A percentile compares a stretch with the other conserved stretches of the same genome.
phyloP scores from a whole-genome alignment of 2,113 vertebrate genomes.

The Anolis carolinensis region DNA sequence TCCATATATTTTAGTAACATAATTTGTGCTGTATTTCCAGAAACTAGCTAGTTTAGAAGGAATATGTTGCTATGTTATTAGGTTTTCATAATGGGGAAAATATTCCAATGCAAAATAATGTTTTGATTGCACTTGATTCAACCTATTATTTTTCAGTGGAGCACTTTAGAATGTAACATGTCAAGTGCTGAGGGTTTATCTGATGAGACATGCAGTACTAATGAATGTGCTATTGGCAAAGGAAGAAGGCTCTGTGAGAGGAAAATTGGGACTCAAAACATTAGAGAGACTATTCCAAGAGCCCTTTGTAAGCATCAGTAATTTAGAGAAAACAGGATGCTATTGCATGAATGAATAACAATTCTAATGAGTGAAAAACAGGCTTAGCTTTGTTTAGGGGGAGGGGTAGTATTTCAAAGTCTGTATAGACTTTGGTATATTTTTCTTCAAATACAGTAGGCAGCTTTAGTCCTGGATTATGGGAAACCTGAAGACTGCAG shows the following conservation, averaged over 20 bases:
- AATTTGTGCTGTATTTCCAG: not conserved
- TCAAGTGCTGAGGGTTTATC: constrained; percentile 30
- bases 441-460: not conserved
- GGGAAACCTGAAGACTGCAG: not conserved
- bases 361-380: constrained; percentile 54
- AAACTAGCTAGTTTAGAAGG: not conserved
- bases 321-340: constrained; percentile 42
- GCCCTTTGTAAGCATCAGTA: constrained; percentile 53
- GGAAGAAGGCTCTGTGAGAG: constrained; percentile 19
- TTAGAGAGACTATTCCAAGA: constrained; percentile 47
- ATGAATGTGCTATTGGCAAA: constrained; percentile 11
- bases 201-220: constrained; percentile 14
- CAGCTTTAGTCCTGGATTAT: not conserved
- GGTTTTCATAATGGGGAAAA: not conserved
- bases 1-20: not conserved
- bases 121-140: constrained; percentile 14
- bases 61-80: not conserved
- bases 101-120: not conserved
- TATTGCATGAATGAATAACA: constrained; percentile 56
- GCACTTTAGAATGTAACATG: constrained; percentile 21
- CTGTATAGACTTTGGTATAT: not conserved
- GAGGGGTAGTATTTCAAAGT: constrained; percentile 47
- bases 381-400: constrained; percentile 41
- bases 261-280: constrained; percentile 31
- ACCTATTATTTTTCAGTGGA: constrained; percentile 23